Evolutionary conservation across 2,113 vertebrate species (phyloP), one percentile per base, ranked within the genome.

Genomic region (Aldabrachelys gigantea): DNA sequence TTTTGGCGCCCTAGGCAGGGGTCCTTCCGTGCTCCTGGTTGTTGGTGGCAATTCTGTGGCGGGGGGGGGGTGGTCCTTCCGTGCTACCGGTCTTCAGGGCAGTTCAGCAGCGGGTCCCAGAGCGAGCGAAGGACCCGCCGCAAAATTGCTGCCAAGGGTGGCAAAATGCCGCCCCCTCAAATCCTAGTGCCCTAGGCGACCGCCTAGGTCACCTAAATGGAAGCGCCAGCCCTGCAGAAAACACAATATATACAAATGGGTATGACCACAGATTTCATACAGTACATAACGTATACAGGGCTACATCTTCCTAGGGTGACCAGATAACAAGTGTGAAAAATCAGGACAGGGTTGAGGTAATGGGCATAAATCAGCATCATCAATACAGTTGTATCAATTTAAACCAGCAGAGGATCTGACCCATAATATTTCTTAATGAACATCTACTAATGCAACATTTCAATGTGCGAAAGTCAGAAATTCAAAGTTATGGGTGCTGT

Each of bases 401-500:
- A 84, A 24, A 82, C 3, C 62, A 69, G 44, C 31, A 29, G 8
- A 62, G 72, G 65, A 10, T 1, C 25, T 0, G 10, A n/a, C 19
- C 41, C 78, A 52, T 54, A 89, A 91, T 19, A 76, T n/a, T 69
- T 59, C 50, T 4, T 69, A 29, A 90, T 22, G 50, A 50, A 29
- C 19, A 82, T 52, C 24, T 31, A 27, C 4, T 27, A 31, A 41
- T n/a, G 14, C 8, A 50, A 38, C 69, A 50, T 86, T 82, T 76
- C 84, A 84, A 52, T 76, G 83, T 25, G 65, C 2, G 1, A 27
- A 82, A 93, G 44, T 16, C 53, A 78, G 76, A 47, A 91, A 89
- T 50, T 57, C 56, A 56, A 22, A 52, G 13, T 52, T 82, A 79
- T 53, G 4, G 13, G 27, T 88, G 80, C 88, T 75, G 25, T 4